A percentile compares a stretch with the other conserved stretches of the same genome.
These are phyloP conservation scores for Tetranychus cinnabarinus DNA, from an alignment of 1,140 invertebrate genomes.

Conservation along the genomic window DNA sequence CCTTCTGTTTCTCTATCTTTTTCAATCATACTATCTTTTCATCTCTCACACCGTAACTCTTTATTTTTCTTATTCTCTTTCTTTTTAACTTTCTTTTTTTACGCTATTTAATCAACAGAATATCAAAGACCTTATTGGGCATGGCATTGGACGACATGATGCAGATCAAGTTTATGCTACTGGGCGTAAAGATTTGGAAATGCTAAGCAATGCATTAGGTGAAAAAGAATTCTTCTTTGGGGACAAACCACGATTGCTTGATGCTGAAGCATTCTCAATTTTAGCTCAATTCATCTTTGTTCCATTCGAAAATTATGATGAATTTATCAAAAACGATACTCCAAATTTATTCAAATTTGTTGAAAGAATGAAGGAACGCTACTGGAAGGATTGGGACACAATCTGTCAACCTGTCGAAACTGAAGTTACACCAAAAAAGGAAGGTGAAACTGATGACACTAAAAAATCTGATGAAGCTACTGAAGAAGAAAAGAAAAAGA, in stretches of 20 bases:
- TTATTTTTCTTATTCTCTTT: too few relatives aligned
- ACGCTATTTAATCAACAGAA: conserved; percentile 20
- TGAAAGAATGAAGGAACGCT: conserved; percentile 24
- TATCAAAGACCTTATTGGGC: conserved; percentile 45
- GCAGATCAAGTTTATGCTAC: conserved; percentile 69
- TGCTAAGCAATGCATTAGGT: conserved; percentile 58
- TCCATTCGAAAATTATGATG: conserved; percentile 12
- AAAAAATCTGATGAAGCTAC: conserved; percentile 29
- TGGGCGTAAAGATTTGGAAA: conserved; percentile 65
- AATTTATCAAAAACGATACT: conserved; percentile 15
- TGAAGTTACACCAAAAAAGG: conserved; percentile 55
- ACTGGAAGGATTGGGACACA: conserved; percentile 67
- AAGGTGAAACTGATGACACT: conserved; percentile 37
- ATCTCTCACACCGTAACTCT: too few relatives aligned
- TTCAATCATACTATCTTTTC: too few relatives aligned
- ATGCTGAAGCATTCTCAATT: neutral
- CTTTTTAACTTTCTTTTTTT: too few relatives aligned
- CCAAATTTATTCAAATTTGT: conserved; percentile 16
- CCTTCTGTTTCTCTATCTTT: too few relatives aligned
- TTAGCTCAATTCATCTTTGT: conserved; percentile 14
- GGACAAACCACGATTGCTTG: conserved; percentile 55
- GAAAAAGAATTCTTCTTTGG: conserved; percentile 86
- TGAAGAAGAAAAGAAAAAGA: conserved; percentile 16
- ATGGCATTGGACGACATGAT: conserved; percentile 66
- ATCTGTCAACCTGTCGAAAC: conserved; percentile 54